phyloP scores from a whole-genome alignment of 1,140 invertebrate species.

The Drosophila sp. region DNA sequence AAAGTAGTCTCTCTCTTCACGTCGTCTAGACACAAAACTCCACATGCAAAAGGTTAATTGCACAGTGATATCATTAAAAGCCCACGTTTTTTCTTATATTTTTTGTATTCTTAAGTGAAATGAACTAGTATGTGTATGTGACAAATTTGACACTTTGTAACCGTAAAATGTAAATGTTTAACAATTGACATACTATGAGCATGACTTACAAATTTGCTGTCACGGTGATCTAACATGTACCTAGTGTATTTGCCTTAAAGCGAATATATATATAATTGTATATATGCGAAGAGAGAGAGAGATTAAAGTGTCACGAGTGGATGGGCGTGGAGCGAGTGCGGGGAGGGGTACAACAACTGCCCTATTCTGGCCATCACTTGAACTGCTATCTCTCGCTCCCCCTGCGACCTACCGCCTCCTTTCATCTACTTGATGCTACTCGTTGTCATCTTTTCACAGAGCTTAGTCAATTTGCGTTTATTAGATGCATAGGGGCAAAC shows the following conservation, averaged over 20 bases:
- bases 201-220: not conserved
- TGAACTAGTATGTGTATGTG: not conserved
- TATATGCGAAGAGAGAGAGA: not conserved
- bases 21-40: too few relatives aligned
- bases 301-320: constrained; percentile 12
- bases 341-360: not conserved
- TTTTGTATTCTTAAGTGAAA: too few relatives aligned
- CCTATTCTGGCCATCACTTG: not conserved
- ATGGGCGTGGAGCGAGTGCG: too few relatives aligned
- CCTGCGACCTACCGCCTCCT: not conserved
- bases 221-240: not conserved
- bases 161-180: constrained; percentile 10
- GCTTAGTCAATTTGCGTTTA: constrained; percentile 32
- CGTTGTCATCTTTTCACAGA: constrained; percentile 7
- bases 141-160: constrained; percentile 7
- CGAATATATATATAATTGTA: not conserved
- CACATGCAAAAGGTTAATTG: too few relatives aligned
- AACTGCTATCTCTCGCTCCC: too few relatives aligned
- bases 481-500: constrained; percentile 21
- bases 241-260: not conserved
- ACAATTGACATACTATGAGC: not conserved
- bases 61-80: too few relatives aligned
- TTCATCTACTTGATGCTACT: not conserved
- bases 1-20: too few relatives aligned
- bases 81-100: too few relatives aligned